Conservation (phyloP, 2,797 vertebrate genomes). For the Pseudopleuronectes americanus region DNA sequence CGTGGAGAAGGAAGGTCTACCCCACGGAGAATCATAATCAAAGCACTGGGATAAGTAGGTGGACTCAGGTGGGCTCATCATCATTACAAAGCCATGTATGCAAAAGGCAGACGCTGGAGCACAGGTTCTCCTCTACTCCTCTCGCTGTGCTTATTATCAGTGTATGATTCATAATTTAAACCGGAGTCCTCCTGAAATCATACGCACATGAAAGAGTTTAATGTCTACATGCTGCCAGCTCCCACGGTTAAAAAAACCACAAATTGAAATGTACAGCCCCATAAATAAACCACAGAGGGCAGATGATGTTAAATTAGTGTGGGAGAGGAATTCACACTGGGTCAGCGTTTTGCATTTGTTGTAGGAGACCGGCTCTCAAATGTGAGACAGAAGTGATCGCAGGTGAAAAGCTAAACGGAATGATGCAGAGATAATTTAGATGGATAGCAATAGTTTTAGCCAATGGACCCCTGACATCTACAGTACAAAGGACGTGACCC, state of each 20-base stretch:
- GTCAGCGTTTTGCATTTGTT: slow-evolving; percentile 39
- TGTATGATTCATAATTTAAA: slow-evolving; percentile 29
- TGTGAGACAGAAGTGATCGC: slow-evolving; percentile 20
- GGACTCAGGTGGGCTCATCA: slow-evolving; percentile 15
- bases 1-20: slow-evolving; percentile 18
- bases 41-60: slow-evolving; percentile 23
- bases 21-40: slow-evolving; percentile 45
- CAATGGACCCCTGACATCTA: background rate
- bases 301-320: slow-evolving; percentile 41
- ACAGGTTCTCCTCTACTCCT: slow-evolving; percentile 30
- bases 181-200: slow-evolving; percentile 35
- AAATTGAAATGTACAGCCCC: slow-evolving; percentile 42
- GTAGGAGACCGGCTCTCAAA: slow-evolving; percentile 19
- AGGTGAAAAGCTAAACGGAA: slow-evolving; percentile 16
- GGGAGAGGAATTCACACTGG: slow-evolving; percentile 23
- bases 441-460: background rate
- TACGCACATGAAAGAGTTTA: slow-evolving; percentile 29
- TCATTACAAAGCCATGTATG: slow-evolving; percentile 36
- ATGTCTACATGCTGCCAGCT: slow-evolving; percentile 30
- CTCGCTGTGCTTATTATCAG: slow-evolving; percentile 23
- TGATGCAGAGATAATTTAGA: background rate
- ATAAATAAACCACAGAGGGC: slow-evolving; percentile 42
- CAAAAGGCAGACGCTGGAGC: slow-evolving; percentile 20
- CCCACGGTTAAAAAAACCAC: slow-evolving; percentile 22
- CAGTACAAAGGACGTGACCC: background rate